Evolutionary conservation across 2,888 invertebrate genomes (phyloP).

Genomic region (Drosophila buzzatii): DNA sequence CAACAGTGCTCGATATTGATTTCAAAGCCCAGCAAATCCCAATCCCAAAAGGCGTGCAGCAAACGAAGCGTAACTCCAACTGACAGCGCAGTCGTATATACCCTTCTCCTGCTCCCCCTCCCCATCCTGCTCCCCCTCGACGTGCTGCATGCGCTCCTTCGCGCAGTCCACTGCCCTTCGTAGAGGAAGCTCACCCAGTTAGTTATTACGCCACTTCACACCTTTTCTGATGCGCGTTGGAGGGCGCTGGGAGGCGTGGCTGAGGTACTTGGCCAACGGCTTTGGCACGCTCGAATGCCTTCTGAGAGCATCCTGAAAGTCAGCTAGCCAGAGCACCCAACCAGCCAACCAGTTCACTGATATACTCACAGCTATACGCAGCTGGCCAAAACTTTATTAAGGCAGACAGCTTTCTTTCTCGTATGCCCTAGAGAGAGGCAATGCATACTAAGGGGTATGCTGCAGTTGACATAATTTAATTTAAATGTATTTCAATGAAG

Average conservation of each 20-base stretch:
- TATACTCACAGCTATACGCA: slow-evolving; percentile 39
- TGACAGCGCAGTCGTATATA: slow-evolving; percentile 41
- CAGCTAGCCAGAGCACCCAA: slow-evolving; percentile 28
- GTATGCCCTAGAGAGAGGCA: background rate
- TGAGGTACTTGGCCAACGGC: slow-evolving; percentile 40
- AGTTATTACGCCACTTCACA: slow-evolving; percentile 77
- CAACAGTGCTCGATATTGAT: slow-evolving; percentile 62
- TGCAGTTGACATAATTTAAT: background rate
- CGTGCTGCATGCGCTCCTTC: background rate
- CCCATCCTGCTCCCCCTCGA: background rate
- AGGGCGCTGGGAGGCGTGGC: background rate
- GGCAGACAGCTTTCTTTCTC: slow-evolving; percentile 4
- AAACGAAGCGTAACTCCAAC: slow-evolving; percentile 59
- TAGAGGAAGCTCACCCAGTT: slow-evolving; percentile 57
- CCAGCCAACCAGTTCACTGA: slow-evolving; percentile 55
- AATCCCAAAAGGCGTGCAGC: slow-evolving; percentile 49
- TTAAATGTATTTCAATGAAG: too few relatives aligned
- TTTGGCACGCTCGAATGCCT: slow-evolving; percentile 73
- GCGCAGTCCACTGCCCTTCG: background rate
- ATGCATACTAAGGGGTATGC: background rate
- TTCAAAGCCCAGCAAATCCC: slow-evolving; percentile 76
- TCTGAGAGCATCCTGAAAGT: slow-evolving; percentile 56
- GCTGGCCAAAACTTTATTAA: slow-evolving; percentile 62
- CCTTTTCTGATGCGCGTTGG: slow-evolving; percentile 36
- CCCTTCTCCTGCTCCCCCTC: background rate